Base-by-base conservation (phyloP, 2,797 vertebrate species). In the Pyrrhura leucotis region DNA sequence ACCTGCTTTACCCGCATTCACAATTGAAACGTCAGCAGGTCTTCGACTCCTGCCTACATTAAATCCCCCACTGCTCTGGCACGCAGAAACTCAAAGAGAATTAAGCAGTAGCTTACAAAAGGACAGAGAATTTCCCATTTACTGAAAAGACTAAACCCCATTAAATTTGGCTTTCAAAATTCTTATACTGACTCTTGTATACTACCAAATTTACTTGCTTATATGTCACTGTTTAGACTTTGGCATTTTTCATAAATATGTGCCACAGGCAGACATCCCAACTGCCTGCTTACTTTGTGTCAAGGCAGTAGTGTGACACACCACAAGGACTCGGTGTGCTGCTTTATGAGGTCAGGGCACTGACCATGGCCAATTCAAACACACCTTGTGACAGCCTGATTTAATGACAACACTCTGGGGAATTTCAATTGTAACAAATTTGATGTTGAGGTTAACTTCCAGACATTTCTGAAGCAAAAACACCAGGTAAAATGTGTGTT, bases 291-390 rank as follows among this genome's bases (percentile, higher is more conserved):
- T 35, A 21, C 31, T 33, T 48, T 65, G 35, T 75, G 45, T 44
- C 62, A 91, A 53, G 37, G 62, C 37, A 81, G 37, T 14, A 63
- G 37, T 0, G 1, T 50, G 51, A 86, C n/a, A 23, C 2, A 37
- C 10, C 35, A 51, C 0, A 0, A 77, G 18, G 56, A 83, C 22
- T 26, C 3, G 0, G 33, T 9, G 11, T 23, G 33, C 2, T 48
- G 8, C 18, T 75, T 0, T 10, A 73, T 39, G 23, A 65, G 48
- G 58, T 59, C 85, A 71, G 65, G 61, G 39, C 61, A 71, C n/a
- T 33, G 5, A 91, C 68, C 2, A 1, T 2, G 6, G 72, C 9
- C 25, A 78, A 85, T 58, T 95, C 69, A 87, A 84, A 74, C 23
- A 44, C 26, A 65, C 21, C 44, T 82, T 42, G n/a, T 73, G 72